A percentile compares a stretch with the other conserved stretches of the same genome.
phyloP scores from a whole-genome alignment of 1,140 invertebrate genomes.

The Amphibalanus amphitrite region DNA sequence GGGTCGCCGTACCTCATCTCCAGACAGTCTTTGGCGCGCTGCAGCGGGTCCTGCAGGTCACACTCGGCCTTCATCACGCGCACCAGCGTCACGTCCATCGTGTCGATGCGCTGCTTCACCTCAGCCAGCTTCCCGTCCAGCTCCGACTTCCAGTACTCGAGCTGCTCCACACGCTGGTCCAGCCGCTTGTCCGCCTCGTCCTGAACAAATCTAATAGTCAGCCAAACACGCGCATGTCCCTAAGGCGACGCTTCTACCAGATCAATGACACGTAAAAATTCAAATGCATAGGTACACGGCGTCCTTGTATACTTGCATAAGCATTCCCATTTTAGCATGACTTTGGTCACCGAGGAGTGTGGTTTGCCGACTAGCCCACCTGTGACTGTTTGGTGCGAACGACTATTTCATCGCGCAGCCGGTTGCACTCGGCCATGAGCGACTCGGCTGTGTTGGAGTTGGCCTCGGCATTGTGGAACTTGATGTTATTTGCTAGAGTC shows the following conservation, averaged over 20 bases:
- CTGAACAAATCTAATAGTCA: no score
- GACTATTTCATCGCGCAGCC: background rate
- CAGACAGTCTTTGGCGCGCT: background rate
- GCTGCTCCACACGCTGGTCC: background rate
- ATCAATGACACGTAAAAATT: no score
- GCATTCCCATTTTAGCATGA: no score
- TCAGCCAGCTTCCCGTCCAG: background rate
- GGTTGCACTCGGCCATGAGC: background rate
- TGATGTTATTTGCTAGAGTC: background rate
- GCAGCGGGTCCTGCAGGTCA: background rate
- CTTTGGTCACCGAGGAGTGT: no score
- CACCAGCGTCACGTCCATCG: background rate
- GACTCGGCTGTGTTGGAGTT: background rate
- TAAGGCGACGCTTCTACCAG: no score
- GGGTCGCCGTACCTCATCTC: background rate
- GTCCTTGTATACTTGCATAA: no score
- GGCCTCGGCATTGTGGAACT: background rate
- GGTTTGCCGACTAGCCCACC: no score
- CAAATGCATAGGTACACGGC: no score
- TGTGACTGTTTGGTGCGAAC: background rate
- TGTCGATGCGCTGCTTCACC: background rate
- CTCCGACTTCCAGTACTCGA: background rate
- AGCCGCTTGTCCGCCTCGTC: background rate
- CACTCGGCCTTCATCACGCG: background rate
- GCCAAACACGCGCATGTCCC: no score